A percentile compares a stretch with the other conserved stretches of the same genome.
phyloP scores from a whole-genome alignment of 2,888 invertebrate species.

The Ganaspis brasiliensis region DNA sequence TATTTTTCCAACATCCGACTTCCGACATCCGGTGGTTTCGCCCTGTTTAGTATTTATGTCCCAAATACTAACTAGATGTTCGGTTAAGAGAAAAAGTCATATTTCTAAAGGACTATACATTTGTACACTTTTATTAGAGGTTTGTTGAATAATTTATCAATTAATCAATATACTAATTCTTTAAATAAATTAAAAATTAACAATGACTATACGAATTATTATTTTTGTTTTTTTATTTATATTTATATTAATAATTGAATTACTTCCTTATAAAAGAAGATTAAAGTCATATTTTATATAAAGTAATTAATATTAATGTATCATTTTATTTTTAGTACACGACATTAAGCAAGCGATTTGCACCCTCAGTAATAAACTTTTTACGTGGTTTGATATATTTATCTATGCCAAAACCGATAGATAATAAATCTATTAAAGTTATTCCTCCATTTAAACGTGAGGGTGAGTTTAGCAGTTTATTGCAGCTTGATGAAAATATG shows the following conservation, averaged over 20 bases:
- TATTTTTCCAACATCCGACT: conserved; percentile 94
- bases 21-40: conserved; percentile 90
- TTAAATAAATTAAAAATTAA: no score
- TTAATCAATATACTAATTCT: no score
- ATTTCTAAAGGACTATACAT: conserved; percentile 90
- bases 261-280: neutral
- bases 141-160: conserved; percentile 73
- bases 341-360: conserved; percentile 88
- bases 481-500: conserved; percentile 83
- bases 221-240: neutral
- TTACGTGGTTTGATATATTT: conserved; percentile 89
- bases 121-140: conserved; percentile 88
- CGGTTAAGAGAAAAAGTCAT: conserved; percentile 85
- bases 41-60: conserved; percentile 88
- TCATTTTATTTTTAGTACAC: conserved; percentile 84
- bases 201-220: neutral
- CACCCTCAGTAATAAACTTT: conserved; percentile 91
- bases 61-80: conserved; percentile 87
- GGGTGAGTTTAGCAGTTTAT: conserved; percentile 82
- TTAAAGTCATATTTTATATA: no score
- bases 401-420: conserved; percentile 84
- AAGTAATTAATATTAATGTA: conserved; percentile 14
- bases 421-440: conserved; percentile 83
- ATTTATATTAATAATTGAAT: neutral
- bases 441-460: conserved; percentile 86